Conservation (phyloP, 37 sponge, comb jelly and placozoan species). For the Crambe crambe region DNA sequence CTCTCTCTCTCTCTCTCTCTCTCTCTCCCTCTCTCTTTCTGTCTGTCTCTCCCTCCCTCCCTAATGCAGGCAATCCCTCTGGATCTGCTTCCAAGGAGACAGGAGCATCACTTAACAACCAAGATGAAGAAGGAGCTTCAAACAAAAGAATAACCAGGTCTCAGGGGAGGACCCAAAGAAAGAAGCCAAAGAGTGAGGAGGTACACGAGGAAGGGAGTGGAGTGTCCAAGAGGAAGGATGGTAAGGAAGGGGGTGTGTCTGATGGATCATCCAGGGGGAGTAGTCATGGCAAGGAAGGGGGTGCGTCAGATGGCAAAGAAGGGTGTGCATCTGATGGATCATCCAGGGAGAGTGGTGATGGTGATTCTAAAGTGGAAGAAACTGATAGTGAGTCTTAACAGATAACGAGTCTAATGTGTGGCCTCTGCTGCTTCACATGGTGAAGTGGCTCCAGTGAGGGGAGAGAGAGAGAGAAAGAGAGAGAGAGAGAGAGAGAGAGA, state of each 20-base stretch:
- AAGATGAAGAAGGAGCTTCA: no score
- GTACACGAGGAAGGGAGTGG: not conserved
- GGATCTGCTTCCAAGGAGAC: no score
- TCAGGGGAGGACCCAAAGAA: not conserved
- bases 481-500: no score
- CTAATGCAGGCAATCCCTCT: no score
- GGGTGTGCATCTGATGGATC: not conserved
- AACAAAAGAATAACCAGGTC: no score
- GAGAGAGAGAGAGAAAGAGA: no score
- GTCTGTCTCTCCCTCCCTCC: not conserved
- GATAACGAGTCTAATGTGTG: no score
- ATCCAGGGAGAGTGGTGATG: not conserved
- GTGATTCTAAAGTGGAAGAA: not conserved
- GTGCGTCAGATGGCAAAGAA: not conserved
- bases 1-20: not conserved
- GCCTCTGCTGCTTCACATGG: no score
- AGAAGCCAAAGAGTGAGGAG: not conserved
- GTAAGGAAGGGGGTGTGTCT: not conserved
- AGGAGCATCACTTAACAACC: no score
- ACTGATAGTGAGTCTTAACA: not conserved
- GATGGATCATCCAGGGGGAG: not conserved
- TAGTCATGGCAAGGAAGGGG: not conserved
- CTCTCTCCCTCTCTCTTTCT: not conserved
- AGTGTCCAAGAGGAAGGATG: not conserved
- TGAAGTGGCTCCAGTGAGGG: no score